Conservation (phyloP, 2,888 invertebrate species). For the Timema cristinae region DNA sequence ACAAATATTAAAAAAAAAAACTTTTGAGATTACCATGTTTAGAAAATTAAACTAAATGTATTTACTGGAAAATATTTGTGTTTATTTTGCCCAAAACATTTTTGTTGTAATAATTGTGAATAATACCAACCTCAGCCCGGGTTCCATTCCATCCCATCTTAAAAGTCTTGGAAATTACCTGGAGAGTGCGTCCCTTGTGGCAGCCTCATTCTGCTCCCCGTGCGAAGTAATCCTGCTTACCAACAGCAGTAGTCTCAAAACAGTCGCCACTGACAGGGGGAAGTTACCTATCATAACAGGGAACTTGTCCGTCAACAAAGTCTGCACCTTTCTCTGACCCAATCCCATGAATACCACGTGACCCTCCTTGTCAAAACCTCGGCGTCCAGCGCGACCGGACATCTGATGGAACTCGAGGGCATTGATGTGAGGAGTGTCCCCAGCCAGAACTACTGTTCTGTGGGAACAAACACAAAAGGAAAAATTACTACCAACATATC, state of each 20-base stretch:
- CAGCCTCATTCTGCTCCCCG: conserved; percentile 1
- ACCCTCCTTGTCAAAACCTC: conserved; percentile 21
- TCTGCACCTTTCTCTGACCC: conserved; percentile 18
- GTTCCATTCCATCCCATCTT: too few species aligned
- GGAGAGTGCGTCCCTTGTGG: conserved; percentile 16
- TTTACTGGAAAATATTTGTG: too few species aligned
- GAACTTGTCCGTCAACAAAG: conserved; percentile 21
- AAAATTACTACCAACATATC: too few species aligned
- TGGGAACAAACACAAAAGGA: too few species aligned
- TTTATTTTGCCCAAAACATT: too few species aligned
- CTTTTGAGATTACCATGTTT: too few species aligned
- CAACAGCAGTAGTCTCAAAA: conserved; percentile 20
- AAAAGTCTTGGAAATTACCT: conserved; percentile 11
- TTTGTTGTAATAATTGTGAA: too few species aligned
- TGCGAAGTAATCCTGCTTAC: conserved; percentile 13
- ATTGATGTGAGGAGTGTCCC: conserved; percentile 34
- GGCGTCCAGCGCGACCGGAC: conserved; percentile 25
- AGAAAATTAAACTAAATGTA: too few species aligned
- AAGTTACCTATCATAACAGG: conserved; percentile 26
- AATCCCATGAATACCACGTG: conserved; percentile 25
- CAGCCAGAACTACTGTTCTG: conserved; percentile 34
- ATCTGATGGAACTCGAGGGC: conserved; percentile 33
- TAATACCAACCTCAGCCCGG: too few species aligned
- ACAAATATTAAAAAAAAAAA: too few species aligned
- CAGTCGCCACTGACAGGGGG: conserved; percentile 22